Conservation (phyloP, 2,797 vertebrate species). For the Coendou prehensilis region DNA sequence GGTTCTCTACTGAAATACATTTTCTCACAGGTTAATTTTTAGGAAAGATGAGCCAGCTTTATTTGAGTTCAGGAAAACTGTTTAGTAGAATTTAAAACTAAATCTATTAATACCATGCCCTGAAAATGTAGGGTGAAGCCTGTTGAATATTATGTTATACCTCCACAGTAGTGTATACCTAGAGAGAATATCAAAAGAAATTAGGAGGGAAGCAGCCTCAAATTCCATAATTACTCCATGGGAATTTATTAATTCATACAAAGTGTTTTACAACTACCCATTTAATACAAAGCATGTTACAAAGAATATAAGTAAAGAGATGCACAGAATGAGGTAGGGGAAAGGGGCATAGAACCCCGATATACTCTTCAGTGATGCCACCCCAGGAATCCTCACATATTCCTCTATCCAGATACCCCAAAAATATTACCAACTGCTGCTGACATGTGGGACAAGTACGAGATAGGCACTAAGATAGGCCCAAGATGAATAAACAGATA, state of each 20-base stretch:
- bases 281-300: neutral
- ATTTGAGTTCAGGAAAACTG: slow-evolving; percentile 4
- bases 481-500: neutral
- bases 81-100: slow-evolving; percentile 58
- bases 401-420: neutral
- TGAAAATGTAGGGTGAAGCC: slow-evolving; percentile 27
- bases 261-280: neutral
- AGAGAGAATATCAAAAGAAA: neutral
- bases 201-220: neutral
- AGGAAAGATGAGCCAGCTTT: slow-evolving; percentile 2
- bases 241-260: neutral
- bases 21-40: slow-evolving; percentile 24
- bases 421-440: neutral
- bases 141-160: slow-evolving; percentile 26
- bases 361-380: neutral
- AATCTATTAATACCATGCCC: slow-evolving; percentile 11
- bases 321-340: neutral
- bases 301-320: neutral
- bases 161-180: neutral
- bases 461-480: neutral
- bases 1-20: neutral
- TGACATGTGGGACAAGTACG: neutral
- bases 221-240: neutral
- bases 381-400: neutral
- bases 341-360: neutral